Evolutionary conservation across 2,888 invertebrate species (phyloP).

Genomic region (Leucophenga maculata): DNA sequence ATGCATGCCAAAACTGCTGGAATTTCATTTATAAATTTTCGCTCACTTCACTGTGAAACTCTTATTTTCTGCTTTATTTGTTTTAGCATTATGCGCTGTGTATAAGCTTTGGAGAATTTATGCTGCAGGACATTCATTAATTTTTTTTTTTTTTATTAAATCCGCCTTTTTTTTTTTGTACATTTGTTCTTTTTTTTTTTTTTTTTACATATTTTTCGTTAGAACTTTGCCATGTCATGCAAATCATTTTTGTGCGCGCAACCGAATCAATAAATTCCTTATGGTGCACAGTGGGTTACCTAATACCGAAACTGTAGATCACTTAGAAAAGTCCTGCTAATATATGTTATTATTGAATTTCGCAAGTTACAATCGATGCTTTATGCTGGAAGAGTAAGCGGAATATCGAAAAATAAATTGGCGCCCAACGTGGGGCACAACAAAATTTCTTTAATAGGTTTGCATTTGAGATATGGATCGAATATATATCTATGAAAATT

Average conservation of each 20-base stretch:
- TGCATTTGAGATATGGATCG: too few species aligned
- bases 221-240: conserved; percentile 43
- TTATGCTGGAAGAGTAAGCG: too few species aligned
- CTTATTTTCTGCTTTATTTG: conserved; percentile 18
- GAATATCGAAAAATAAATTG: too few species aligned
- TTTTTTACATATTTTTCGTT: background rate
- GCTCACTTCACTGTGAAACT: background rate
- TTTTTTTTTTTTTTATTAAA: background rate
- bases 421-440: too few species aligned
- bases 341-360: too few species aligned
- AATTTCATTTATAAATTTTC: conserved; percentile 60
- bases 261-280: conserved; percentile 60
- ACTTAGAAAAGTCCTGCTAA: too few species aligned
- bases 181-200: background rate
- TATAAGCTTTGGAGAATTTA: background rate
- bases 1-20: conserved; percentile 46
- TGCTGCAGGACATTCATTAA: conserved; percentile 11
- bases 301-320: too few species aligned
- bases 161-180: background rate
- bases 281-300: background rate
- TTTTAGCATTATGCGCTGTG: conserved; percentile 14
- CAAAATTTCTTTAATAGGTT: background rate
- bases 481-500: too few species aligned
- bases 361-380: too few species aligned
- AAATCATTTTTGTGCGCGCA: conserved; percentile 52